A percentile compares a stretch with the other conserved stretches of the same genome.
Evolutionary conservation across 2,888 invertebrate species (phyloP).

Genomic region (Cenopis cana): DNA sequence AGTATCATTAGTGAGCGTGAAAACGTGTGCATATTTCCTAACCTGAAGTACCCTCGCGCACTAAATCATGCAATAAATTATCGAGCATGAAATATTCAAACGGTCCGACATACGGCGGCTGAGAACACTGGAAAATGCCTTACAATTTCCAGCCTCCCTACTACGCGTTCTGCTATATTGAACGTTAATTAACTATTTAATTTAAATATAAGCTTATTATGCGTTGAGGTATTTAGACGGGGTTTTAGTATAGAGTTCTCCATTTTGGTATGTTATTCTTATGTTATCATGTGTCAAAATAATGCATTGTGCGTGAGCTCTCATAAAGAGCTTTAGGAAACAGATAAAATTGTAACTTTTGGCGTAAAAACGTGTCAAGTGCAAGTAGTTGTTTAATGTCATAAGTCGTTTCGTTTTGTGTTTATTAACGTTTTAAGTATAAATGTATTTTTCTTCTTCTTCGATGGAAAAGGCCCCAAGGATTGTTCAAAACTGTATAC

Average conservation of each 20-base stretch:
- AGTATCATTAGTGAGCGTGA: constrained; percentile 30
- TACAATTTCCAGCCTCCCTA: constrained; percentile 49
- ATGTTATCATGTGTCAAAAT: not conserved
- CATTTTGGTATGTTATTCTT: not conserved
- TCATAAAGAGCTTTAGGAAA: too few species aligned
- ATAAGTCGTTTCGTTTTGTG: too few species aligned
- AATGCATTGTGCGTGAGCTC: too few species aligned
- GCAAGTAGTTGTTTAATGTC: too few species aligned
- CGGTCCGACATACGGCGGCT: constrained; percentile 67
- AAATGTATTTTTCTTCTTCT: too few species aligned
- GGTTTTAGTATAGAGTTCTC: not conserved
- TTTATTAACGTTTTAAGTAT: too few species aligned
- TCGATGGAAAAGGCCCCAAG: too few species aligned
- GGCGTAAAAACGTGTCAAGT: too few species aligned
- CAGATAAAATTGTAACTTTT: too few species aligned
- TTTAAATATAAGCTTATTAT: constrained; percentile 35
- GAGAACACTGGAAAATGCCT: constrained; percentile 68
- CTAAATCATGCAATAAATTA: constrained; percentile 82
- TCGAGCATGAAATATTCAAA: constrained; percentile 79
- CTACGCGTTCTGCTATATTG: constrained; percentile 47
- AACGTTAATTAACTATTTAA: constrained; percentile 61
- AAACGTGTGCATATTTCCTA: constrained; percentile 38
- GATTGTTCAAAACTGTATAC: too few species aligned
- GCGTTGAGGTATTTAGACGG: not conserved
- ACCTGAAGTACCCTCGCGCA: constrained; percentile 58